Base-by-base conservation (phyloP, 2,888 invertebrate species). In the Taphrorychus bicolor region DNA sequence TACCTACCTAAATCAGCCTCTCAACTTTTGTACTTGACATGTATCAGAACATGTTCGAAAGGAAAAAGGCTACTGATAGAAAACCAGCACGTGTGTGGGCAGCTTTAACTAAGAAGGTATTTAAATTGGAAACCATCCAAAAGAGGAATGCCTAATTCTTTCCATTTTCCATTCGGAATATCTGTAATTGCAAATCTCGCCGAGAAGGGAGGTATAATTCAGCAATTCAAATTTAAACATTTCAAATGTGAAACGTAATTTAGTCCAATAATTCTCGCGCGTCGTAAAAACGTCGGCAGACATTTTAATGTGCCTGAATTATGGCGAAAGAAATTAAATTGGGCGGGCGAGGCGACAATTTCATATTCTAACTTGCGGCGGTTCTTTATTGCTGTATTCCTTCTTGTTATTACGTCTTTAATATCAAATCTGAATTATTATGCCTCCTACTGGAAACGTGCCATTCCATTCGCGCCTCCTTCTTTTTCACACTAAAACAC, bases 201-300 rank as follows among this genome's bases (percentile, higher is more conserved):
- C 49, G 70, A 72, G 72, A 72, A 72, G 73, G 73, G 72, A 73
- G 73, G 73, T 74, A 76, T 74, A 75, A 76, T 78, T 77, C 77
- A 75, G 75, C 75, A 76, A 77, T 78, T 77, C 77, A 77, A 77
- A 78, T 77, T 78, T 77, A 72, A 78, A 78, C 78, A 79, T 79
- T 78, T 78, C 77, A 77, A 77, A 78, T 73, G 76, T 73, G 78
- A 77, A 76, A 77, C 70, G 78, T 79, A 79, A 79, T 79, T 80
- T 79, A 75, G 74, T 74, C 75, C 77, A 78, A 78, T 78, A 79
- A 79, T 78, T 79, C 78, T 76, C 69, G 63, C 71, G 69, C 73
- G 76, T 79, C 79, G 78, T 79, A 79, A 79, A 79, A 79, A 78
- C 76, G 79, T 78, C 79, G 76, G 70, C 73, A 73, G 76, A 78